A percentile compares a stretch with the other conserved stretches of the same genome.
Evolutionary conservation across 2,113 vertebrate species (phyloP).

Genomic region (Bungarus multicinctus): DNA sequence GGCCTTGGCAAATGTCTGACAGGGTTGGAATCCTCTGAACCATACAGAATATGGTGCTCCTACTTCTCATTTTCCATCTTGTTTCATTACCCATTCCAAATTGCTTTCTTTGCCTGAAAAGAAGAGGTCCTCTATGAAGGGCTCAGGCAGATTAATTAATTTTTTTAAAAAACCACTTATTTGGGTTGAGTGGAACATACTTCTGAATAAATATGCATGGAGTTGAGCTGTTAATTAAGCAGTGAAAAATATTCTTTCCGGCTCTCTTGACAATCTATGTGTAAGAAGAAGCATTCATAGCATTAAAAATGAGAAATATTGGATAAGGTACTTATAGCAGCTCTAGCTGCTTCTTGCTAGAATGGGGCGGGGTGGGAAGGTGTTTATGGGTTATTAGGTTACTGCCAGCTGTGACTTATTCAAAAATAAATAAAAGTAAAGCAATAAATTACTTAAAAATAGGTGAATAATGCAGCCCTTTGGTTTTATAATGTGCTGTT

Average conservation of each 20-base stretch:
- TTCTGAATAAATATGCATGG: slow-evolving; percentile 3
- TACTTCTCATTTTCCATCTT: neutral
- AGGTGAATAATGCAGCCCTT: slow-evolving; percentile 49
- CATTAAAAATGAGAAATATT: slow-evolving; percentile 1
- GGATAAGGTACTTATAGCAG: slow-evolving; percentile 2
- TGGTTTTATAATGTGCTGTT: slow-evolving; percentile 56
- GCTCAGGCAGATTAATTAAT: slow-evolving; percentile 43
- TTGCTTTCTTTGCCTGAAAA: slow-evolving; percentile 2
- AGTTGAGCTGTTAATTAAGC: neutral
- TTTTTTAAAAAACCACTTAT: neutral
- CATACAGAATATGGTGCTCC: neutral
- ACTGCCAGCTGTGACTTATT: slow-evolving; percentile 47
- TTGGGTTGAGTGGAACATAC: slow-evolving; percentile 39
- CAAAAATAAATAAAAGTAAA: slow-evolving; percentile 52
- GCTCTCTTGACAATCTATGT: slow-evolving; percentile 17
- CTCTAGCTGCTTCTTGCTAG: slow-evolving; percentile 13
- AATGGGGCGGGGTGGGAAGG: slow-evolving; percentile 16
- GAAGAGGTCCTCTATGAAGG: slow-evolving; percentile 30
- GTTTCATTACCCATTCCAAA: slow-evolving; percentile 3
- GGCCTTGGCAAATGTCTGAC: neutral
- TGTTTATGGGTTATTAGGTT: slow-evolving; percentile 33
- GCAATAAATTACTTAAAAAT: slow-evolving; percentile 47
- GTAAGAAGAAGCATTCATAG: neutral
- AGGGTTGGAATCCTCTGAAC: neutral
- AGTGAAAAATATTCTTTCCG: slow-evolving; percentile 36